A percentile compares a stretch with the other conserved stretches of the same genome.
These are phyloP conservation scores for Eptesicus fuscus DNA, from an alignment of 2,113 vertebrate genomes.

Conservation along the genomic window DNA sequence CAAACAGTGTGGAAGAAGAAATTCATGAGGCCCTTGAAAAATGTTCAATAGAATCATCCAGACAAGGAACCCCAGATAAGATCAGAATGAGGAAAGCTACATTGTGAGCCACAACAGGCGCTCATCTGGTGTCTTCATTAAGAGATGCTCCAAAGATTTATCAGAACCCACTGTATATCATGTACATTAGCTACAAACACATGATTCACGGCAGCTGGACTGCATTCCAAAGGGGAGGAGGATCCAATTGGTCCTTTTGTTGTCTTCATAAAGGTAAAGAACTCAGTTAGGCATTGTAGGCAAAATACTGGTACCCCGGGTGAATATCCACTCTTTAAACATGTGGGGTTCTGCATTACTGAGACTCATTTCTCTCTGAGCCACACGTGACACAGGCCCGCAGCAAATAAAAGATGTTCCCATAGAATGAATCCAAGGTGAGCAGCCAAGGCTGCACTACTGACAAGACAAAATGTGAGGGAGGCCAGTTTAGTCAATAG, in stretches of 20 bases:
- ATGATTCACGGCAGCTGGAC: not conserved
- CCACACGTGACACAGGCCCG: not conserved
- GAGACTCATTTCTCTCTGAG: not conserved
- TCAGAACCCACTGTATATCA: not conserved
- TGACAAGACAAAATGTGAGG: not conserved
- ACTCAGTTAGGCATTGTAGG: not conserved
- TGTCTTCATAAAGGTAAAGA: not conserved
- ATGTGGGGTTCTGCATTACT: not conserved
- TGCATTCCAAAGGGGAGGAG: not conserved
- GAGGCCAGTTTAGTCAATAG: not conserved
- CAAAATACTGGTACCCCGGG: not conserved
- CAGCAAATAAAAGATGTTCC: not conserved
- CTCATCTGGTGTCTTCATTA: not conserved
- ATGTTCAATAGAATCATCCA: not conserved
- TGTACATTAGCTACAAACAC: not conserved
- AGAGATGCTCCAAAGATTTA: not conserved
- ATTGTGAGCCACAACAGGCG: not conserved
- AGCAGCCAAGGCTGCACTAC: not conserved
- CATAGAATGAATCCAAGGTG: not conserved
- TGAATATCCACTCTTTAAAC: not conserved
- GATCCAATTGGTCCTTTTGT: not conserved
- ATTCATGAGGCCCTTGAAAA: not conserved
- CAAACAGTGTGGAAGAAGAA: not conserved
- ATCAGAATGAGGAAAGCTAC: not conserved
- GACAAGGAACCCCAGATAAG: not conserved